Percentiles rank a stretch among this genome's conserved stretches.
phyloP scores from a whole-genome alignment of 2,888 invertebrate species.

The Eupeodes luniger region DNA sequence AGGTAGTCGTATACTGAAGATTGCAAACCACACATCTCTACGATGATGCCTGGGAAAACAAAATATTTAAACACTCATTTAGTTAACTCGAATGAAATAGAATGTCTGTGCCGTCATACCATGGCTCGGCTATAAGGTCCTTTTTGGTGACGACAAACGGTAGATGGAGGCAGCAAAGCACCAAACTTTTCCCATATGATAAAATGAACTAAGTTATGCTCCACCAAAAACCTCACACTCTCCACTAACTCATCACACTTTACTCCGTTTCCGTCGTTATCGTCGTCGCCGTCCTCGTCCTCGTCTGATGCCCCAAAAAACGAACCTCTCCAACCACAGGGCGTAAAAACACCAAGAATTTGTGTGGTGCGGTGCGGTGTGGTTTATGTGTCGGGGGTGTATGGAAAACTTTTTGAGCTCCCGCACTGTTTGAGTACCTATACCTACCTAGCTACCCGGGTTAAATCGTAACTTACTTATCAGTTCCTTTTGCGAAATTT shows the following conservation, averaged over 20 bases:
- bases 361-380: conserved; percentile 9
- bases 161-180: conserved; percentile 45
- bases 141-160: conserved; percentile 42
- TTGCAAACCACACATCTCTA: conserved; percentile 42
- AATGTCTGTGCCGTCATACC: conserved; percentile 53
- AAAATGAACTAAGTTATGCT: conserved; percentile 75
- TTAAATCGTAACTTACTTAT: conserved; percentile 76
- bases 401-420: conserved; percentile 50
- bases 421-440: conserved; percentile 5
- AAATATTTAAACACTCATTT: conserved; percentile 76
- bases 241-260: background rate
- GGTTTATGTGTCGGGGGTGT: conserved; percentile 28
- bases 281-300: background rate
- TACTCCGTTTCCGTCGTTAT: background rate
- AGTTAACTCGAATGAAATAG: conserved; percentile 76
- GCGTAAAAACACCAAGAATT: conserved; percentile 50
- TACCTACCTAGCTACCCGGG: conserved; percentile 45
- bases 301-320: background rate
- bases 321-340: conserved; percentile 59
- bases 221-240: conserved; percentile 2
- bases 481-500: conserved; percentile 76
- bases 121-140: conserved; percentile 11
- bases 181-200: conserved; percentile 74
- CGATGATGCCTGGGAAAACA: conserved; percentile 62
- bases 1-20: background rate